Evolutionary conservation across 2,113 vertebrate genomes (phyloP).

Genomic region (Corythaixoides concolor): DNA sequence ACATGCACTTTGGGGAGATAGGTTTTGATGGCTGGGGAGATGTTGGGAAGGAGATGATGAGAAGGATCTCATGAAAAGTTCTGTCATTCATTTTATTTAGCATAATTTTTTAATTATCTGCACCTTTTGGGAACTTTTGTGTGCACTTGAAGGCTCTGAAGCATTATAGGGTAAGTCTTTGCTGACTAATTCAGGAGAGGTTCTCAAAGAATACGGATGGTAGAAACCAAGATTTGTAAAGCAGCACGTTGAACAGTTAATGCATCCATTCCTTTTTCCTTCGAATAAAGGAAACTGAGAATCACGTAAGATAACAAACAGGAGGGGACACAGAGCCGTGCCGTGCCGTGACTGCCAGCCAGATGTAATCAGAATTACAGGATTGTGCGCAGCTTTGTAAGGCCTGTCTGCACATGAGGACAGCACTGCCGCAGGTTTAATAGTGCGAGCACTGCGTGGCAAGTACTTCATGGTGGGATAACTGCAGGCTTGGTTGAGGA

Average conservation of each 20-base stretch:
- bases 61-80: not conserved
- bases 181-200: not conserved
- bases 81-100: not conserved
- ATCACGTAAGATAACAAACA: not conserved
- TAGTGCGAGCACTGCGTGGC: not conserved
- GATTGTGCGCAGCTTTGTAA: not conserved
- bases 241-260: not conserved
- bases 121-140: not conserved
- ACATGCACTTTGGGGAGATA: accelerated
- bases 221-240: not conserved
- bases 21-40: not conserved
- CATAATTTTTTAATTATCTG: not conserved
- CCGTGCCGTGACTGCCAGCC: not conserved
- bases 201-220: not conserved
- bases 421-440: not conserved
- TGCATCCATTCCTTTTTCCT: not conserved
- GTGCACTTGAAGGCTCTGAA: not conserved
- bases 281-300: not conserved
- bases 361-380: not conserved
- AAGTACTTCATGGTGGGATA: not conserved
- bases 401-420: not conserved
- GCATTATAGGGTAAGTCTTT: not conserved
- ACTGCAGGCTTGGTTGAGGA: not conserved
- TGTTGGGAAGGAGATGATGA: not conserved
- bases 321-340: not conserved